phyloP scores from a whole-genome alignment of 2,888 invertebrate genomes.

The Papilio demoleus region DNA sequence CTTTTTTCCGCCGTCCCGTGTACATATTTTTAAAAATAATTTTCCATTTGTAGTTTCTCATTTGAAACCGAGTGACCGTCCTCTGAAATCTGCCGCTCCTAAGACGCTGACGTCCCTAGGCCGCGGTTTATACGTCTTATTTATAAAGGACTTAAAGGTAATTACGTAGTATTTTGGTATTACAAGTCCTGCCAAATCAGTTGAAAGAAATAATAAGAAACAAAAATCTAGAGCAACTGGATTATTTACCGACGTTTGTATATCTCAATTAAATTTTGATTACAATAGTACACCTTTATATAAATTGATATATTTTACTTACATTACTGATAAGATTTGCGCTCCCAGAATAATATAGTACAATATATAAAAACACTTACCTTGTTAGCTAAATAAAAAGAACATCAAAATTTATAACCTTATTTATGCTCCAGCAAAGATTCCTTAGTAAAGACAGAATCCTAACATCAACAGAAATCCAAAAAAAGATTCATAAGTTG shows the following conservation, averaged over 20 bases:
- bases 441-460: not conserved
- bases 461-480: not conserved
- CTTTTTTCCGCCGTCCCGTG: no score
- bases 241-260: conserved; percentile 4
- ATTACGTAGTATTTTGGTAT: no score
- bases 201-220: no score
- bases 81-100: no score
- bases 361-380: not conserved
- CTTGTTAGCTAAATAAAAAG: conserved; percentile 13
- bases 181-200: no score
- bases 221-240: no score
- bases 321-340: not conserved
- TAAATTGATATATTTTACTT: not conserved
- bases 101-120: no score
- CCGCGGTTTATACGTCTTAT: no score
- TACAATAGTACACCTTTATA: not conserved
- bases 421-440: not conserved
- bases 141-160: no score
- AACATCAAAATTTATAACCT: not conserved
- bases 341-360: not conserved
- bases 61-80: no score
- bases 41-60: no score
- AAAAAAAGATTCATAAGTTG: not conserved
- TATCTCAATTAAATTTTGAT: not conserved
- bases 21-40: no score